A percentile compares a stretch with the other conserved stretches of the same genome.
Evolutionary conservation across 2,113 vertebrate species (phyloP).

Genomic region (Bujurquina vittata): DNA sequence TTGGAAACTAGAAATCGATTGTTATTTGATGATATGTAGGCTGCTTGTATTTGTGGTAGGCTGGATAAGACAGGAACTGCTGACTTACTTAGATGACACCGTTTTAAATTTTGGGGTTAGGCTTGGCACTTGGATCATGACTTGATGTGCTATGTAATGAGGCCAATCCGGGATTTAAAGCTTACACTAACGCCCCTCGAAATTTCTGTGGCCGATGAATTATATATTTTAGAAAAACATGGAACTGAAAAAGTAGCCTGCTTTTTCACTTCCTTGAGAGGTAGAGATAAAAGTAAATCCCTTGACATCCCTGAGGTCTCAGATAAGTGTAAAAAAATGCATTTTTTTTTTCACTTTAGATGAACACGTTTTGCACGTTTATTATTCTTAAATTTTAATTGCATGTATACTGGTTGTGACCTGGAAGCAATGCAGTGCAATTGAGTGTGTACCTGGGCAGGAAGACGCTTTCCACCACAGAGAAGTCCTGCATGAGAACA

Average conservation of each 20-base stretch:
- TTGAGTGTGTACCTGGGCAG: conserved; percentile 87
- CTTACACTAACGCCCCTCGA: not conserved
- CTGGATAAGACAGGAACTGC: not conserved
- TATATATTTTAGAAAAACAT: not conserved
- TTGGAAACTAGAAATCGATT: not conserved
- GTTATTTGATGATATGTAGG: not conserved
- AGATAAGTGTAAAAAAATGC: not conserved
- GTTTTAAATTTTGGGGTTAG: not conserved
- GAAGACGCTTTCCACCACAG: conserved; percentile 95
- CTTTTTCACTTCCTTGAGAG: not conserved
- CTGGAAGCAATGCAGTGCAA: not conserved
- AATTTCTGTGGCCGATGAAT: not conserved
- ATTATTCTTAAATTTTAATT: not conserved
- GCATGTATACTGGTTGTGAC: not conserved
- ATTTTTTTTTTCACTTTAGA: not conserved
- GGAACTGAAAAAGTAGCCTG: not conserved
- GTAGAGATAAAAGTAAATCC: not conserved
- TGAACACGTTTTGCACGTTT: not conserved
- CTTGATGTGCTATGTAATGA: not conserved
- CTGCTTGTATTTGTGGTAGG: not conserved
- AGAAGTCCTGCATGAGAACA: conserved; percentile 99
- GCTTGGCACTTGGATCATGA: not conserved
- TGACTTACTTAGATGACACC: not conserved
- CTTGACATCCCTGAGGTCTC: not conserved
- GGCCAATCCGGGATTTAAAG: conserved; percentile 14